Evolutionary conservation across 53 echinoderm and acorn worm genomes (phyloP), one percentile per base, ranked within the genome.

Genomic region (Echinarachnius parma): DNA sequence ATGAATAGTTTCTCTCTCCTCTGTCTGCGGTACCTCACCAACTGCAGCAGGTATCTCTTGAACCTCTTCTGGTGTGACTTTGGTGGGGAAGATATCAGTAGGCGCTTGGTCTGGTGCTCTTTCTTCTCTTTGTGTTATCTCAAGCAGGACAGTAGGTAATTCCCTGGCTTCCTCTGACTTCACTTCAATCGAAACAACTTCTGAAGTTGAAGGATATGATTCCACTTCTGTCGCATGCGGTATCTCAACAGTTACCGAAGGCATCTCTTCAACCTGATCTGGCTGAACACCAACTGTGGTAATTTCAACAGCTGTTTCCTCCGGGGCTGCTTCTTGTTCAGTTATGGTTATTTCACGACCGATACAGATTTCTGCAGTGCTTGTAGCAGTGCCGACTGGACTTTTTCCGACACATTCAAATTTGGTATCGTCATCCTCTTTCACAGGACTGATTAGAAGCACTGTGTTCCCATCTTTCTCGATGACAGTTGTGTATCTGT

Each of bases 401-500:
- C 85, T 92, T 55, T 72, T 67, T 31, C 81, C 92, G 22, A 84
- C 39, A 54, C 89, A 82, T 75, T 92, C 82, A 59, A 84, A 92
- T 26, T 77, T 67, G 1, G 82, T 80, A 47, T 86, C 82, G 58
- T 90, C 91, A 27, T 86, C 86, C 45, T 86, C 86, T 30, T 78
- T 50, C 21, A 86, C 91, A 53, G 86, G 76, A 60, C 64, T 86
- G 7, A 90, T 67, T 4, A 90, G 68, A 58, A 90, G 64, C 26
- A 85, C 74, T 50, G 84, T 80, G 20, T 48, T 84, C 9, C 92
- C 92, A 85, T 92, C 88, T 46, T 66, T 68, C 53, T 92, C 92
- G 53, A 75, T 81, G 34, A 88, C 29, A 66, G 92, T 77, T 34
- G 85, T 84, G 46, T 80, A 92, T 16, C 85, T 53, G 20, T 87